These are phyloP conservation scores for Lypha dubia DNA, from an alignment of 2,888 invertebrate genomes.

Conservation along the genomic window DNA sequence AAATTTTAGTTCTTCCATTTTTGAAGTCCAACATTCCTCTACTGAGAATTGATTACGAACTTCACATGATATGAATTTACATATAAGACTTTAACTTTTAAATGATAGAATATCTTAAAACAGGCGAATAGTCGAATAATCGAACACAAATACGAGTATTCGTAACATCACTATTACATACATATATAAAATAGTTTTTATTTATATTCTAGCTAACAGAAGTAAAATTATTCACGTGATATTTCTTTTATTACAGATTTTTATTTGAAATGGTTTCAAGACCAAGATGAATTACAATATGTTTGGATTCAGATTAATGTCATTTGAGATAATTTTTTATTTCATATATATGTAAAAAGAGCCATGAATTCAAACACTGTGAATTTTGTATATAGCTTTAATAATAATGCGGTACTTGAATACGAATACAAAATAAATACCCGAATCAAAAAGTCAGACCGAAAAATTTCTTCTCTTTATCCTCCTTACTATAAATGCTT, in stretches of 20 bases:
- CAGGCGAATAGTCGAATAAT: too few relatives aligned
- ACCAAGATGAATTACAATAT: constrained; percentile 26
- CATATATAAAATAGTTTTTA: too few relatives aligned
- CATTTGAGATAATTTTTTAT: constrained; percentile 13
- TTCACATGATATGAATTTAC: too few relatives aligned
- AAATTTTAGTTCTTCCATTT: too few relatives aligned
- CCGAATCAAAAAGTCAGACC: constrained; percentile 46
- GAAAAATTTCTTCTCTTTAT: constrained; percentile 1
- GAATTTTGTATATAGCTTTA: constrained; percentile 55
- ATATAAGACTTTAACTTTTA: too few relatives aligned
- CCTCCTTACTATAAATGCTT: constrained; percentile 35
- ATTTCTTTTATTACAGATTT: constrained; percentile 36
- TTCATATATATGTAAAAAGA: constrained; percentile 47
- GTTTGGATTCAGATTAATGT: constrained; percentile 29
- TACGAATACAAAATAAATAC: constrained; percentile 51
- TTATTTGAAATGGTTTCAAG: constrained; percentile 49
- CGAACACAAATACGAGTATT: too few relatives aligned
- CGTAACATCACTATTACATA: too few relatives aligned
- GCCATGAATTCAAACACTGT: constrained; percentile 61
- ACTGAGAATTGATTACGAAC: too few relatives aligned
- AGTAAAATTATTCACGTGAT: not conserved
- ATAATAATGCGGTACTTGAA: constrained; percentile 51
- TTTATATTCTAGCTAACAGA: too few relatives aligned
- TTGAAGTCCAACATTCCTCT: too few relatives aligned
- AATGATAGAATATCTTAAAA: too few relatives aligned